Evolutionary conservation across 2,113 vertebrate species (phyloP), one percentile per base, ranked within the genome.

Genomic region (Scalopus aquaticus): DNA sequence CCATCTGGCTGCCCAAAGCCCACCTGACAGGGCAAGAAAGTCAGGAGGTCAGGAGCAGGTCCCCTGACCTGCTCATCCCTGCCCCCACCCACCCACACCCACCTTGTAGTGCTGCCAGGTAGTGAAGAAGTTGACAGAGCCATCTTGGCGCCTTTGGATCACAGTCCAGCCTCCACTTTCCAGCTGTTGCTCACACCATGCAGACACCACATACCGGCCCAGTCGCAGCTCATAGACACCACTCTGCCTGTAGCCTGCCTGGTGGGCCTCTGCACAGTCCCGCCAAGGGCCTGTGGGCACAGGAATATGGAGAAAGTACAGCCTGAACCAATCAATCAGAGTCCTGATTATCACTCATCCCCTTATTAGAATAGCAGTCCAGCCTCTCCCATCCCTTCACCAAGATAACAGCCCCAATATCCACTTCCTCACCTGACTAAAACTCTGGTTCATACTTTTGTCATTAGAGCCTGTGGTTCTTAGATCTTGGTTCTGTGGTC

Each of bases 101-200:
- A 99, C 99, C 98, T 99, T 99, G 86, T 99, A 99, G 93, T 99
- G 98, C 93, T 99, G 99, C 99, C 99, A 99, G 12, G 98, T 99
- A 51, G 98, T 98, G 96, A 99, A 99, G 98, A 99, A 99, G 97
- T 99, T 99, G 83, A 99, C 98, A 0, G 99, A 99, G 2, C 99
- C 99, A 8, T 99, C 99, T 93, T 99, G 99, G 94, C 99, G 98
- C 95, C 98, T 98, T 97, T 99, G 99, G 90, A 99, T 99, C 91
- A 99, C 98, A 0, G 99, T 99, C 99, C 99, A 99, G 44, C 99
- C 99, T 30, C 99, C 99, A 19, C 98, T 97, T 26, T 97, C 98
- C 3, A 51, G 96, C 95, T 97, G 98, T 93, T 99, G 99, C 32
- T 99, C 99, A 22, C 99, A 99, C 99, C 99, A 99, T 8, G 98